Evolutionary conservation across 1,140 invertebrate genomes (phyloP).

Genomic region (Bacillus rossius): DNA sequence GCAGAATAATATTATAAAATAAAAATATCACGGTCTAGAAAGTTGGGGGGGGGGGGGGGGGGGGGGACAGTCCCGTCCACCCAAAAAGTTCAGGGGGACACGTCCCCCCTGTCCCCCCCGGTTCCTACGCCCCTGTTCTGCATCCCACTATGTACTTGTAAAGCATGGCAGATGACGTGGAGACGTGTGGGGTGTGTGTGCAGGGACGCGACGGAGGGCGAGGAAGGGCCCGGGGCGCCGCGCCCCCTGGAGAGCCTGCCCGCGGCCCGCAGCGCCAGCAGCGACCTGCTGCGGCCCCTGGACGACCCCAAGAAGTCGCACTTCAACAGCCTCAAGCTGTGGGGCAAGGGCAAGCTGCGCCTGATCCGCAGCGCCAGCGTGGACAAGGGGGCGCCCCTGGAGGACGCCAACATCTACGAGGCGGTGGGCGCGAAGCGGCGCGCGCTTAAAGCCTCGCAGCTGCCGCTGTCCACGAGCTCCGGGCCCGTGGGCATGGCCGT

Average conservation of each 20-base stretch:
- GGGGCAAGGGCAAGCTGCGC: slow-evolving; percentile 70
- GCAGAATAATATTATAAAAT: no score
- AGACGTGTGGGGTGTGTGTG: no score
- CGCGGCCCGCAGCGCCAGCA: slow-evolving; percentile 57
- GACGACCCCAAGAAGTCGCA: slow-evolving; percentile 62
- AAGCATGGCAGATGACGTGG: no score
- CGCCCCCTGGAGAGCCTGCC: slow-evolving; percentile 15
- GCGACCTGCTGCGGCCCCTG: slow-evolving; percentile 56
- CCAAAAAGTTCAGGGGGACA: no score
- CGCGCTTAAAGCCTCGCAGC: slow-evolving; percentile 69
- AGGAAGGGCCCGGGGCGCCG: no score
- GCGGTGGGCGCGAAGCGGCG: slow-evolving; percentile 39
- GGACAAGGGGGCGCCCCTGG: slow-evolving; percentile 40
- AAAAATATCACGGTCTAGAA: no score
- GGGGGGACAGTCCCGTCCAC: no score
- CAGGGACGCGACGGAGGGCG: no score
- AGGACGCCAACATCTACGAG: slow-evolving; percentile 58
- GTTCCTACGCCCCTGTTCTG: no score
- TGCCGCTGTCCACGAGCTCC: slow-evolving; percentile 48
- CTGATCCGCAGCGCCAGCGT: slow-evolving; percentile 56
- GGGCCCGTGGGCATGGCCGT: slow-evolving; percentile 55
- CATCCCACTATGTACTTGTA: no score
- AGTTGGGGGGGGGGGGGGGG: no score
- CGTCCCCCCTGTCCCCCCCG: no score
- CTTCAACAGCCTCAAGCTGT: slow-evolving; percentile 74